Evolutionary conservation across 30 jellyfish, hydroid and myxozoan genomes (phyloP), one percentile per base, ranked within the genome.

Genomic region (Chironex yamaguchii): DNA sequence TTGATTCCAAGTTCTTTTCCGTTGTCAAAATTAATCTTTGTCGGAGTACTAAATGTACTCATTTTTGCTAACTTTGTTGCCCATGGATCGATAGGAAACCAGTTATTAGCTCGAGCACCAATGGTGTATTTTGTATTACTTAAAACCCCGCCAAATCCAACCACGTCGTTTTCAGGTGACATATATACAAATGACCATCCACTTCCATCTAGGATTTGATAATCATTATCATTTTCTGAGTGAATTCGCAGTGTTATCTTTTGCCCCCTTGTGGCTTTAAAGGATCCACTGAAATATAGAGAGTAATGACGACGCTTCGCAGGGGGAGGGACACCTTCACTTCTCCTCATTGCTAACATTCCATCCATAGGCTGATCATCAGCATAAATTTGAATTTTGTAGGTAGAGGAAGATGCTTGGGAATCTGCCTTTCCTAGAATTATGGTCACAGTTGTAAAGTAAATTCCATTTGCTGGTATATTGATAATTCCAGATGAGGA

Each of bases 201-300:
- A 63, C 97, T 94, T 34, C 29, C 67, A 17, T 69, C 92, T 4
- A 84, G 67, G 22, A 94, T 34, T 1, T 27, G 36, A 31, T 27
- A 84, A 0, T 34, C 31, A 9, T 1, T 21, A 30, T 65, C 92
- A 1, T 27, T 52, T 33, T 71, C 66, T 36, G 96, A 48, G 67
- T 52, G 49, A 9, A 89, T 75, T 20, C 53, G 90, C 13, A 80
- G 35, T 17, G 76, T 54, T 1, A 89, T 66, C 11, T 64, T 76
- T 34, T 71, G 89, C 17, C 93, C 93, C 64, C 63, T 67, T 14
- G 29, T 31, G 20, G 96, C 98, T 70, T 36, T 49, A 81, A 87
- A 93, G 1, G 97, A 52, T n/a, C 99, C 99, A 34, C 97, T 88
- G 52, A 94, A 34, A 33, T 64, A 88, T 62, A 94, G 28, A 3